Evolutionary conservation across 30 jellyfish, hydroid and myxozoan genomes (phyloP), one percentile per base, ranked within the genome.

Genomic region (Morbakka virulenta): DNA sequence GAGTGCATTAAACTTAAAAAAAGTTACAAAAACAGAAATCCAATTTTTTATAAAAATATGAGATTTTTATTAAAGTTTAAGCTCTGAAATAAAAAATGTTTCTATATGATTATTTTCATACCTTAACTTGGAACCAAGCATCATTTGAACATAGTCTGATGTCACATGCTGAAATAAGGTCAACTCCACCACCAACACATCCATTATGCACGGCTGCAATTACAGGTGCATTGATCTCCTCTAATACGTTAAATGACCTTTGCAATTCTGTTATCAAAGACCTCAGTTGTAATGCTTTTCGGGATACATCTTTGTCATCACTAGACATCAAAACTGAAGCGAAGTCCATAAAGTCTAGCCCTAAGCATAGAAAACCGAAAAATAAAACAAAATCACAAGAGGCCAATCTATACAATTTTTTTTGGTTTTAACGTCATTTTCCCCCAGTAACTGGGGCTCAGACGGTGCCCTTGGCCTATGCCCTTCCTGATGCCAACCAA

Each of bases 121-220:
- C 98, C 96, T 91, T 91, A 31, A 91, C 80, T 69, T 84, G 93
- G 79, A 83, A 83, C 98, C 98, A 91, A 27, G 95, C 89, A 77
- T 91, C 98, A 24, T 70, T 32, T 4, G 95, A 74, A 53, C 96
- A 91, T 3, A 91, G 32, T 29, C 98, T 84, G n/a, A 91, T 78
- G 41, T 91, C 98, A 61, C 98, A 91, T 3, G 98, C 96, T 62
- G 96, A 50, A 2, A 82, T 74, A 84, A 91, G 12, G 67, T 91
- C 98, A 29, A 91, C 91, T 33, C 98, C 98, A 28, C 96, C 98
- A 50, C 98, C 98, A 32, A 91, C 41, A 50, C 98, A 91, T 4
- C 86, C 98, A 9, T 95, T 79, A 74, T 91, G 98, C 6, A 91
- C 74, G 6, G 96, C 98, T 11, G 95, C 96, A 26, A 91, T 91